These are phyloP conservation scores for Epiblema foenella DNA, from an alignment of 2,888 invertebrate species.

Conservation along the genomic window DNA sequence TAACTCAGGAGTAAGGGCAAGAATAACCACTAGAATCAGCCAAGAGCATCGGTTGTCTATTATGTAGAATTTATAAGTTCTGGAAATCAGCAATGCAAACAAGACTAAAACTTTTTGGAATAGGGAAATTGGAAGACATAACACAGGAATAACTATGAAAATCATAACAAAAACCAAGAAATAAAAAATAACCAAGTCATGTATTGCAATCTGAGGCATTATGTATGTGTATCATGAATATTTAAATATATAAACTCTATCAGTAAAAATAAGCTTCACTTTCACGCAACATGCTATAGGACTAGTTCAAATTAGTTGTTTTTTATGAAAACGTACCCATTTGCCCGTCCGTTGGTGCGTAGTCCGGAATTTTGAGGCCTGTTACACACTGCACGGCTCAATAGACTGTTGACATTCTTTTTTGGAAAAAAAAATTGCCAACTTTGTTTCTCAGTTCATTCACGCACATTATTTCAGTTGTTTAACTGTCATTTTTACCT, in stretches of 20 bases:
- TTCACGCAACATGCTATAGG: background rate
- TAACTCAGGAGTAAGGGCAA: background rate
- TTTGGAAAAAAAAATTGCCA: slow-evolving; percentile 53
- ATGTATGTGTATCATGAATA: too few relatives aligned
- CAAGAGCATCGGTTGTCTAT: background rate
- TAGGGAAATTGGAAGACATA: too few relatives aligned
- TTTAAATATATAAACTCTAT: too few relatives aligned
- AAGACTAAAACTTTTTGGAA: too few relatives aligned
- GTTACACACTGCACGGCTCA: slow-evolving; percentile 56
- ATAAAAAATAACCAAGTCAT: too few relatives aligned
- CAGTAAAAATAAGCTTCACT: background rate
- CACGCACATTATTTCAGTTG: slow-evolving; percentile 34
- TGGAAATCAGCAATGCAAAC: too few relatives aligned
- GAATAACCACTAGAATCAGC: background rate
- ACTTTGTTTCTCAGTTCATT: slow-evolving; percentile 59
- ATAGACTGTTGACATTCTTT: slow-evolving; percentile 58
- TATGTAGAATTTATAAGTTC: too few relatives aligned
- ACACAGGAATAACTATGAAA: too few relatives aligned
- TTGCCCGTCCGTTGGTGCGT: slow-evolving; percentile 71
- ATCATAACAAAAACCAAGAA: too few relatives aligned
- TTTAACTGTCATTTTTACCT: slow-evolving; percentile 55
- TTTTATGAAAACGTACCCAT: slow-evolving; percentile 71
- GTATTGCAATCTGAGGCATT: too few relatives aligned
- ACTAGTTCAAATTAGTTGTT: slow-evolving; percentile 4
- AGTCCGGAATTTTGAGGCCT: slow-evolving; percentile 75